phyloP scores from a whole-genome alignment of 2,797 vertebrate genomes.

The Clarias platycephalus region DNA sequence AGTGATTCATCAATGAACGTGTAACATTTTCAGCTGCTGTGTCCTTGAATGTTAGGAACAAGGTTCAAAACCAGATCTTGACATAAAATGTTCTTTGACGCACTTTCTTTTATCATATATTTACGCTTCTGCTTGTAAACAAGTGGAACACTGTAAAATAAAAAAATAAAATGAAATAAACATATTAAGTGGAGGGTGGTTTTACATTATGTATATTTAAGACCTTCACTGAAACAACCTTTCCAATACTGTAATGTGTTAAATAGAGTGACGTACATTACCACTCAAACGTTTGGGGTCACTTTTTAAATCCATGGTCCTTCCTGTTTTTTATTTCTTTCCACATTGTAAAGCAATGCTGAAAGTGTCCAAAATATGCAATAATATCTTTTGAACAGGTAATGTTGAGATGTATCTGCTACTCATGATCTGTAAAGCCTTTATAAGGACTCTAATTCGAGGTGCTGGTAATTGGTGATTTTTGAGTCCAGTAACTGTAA shows the following conservation, averaged over 20 bases:
- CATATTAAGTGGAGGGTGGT: background rate
- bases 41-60: constrained; percentile 43
- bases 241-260: background rate
- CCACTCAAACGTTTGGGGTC: too few relatives aligned
- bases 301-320: too few relatives aligned
- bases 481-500: too few relatives aligned
- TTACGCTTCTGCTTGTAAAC: background rate
- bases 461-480: too few relatives aligned
- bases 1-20: constrained; percentile 21
- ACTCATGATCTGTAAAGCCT: too few relatives aligned
- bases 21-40: constrained; percentile 30
- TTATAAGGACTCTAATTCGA: too few relatives aligned
- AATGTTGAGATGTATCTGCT: too few relatives aligned
- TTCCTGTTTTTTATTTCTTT: too few relatives aligned
- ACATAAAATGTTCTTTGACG: constrained; percentile 19
- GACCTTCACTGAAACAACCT: background rate
- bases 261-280: background rate
- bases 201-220: background rate
- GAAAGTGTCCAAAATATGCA: too few relatives aligned
- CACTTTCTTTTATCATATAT: background rate
- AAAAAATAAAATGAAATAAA: background rate
- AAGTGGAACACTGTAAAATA: background rate
- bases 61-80: constrained; percentile 39
- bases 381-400: too few relatives aligned
- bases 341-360: too few relatives aligned